Base-by-base conservation (phyloP, 2,113 vertebrate species). In the Lophura nycthemera region DNA sequence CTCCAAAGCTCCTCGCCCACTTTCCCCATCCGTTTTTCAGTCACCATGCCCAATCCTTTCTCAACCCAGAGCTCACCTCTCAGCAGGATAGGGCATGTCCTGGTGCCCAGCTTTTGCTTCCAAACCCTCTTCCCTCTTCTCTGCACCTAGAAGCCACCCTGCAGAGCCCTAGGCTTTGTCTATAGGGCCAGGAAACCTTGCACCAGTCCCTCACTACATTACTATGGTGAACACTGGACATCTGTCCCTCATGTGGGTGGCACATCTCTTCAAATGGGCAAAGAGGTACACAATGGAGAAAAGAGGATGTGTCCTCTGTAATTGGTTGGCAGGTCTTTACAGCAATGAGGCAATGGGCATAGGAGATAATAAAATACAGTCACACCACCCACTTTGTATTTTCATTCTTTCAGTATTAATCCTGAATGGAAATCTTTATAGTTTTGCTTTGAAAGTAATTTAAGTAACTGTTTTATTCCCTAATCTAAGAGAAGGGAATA, bases 391-490 rank as follows among this genome's bases (percentile, higher is more conserved):
- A 83, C 50, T 86, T 83, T 1, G 32, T 16, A 6, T 42, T 85
- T 86, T 45, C 40, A 29, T 25, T 56, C 72, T 67, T 43, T 34
- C 57, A 65, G 2, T n/a, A 32, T 19, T 80, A 88, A 86, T 77
- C 29, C 89, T 59, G 67, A 78, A 75, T 14, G 25, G 43, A 78
- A 86, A 88, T 88, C 69, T 77, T 75, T 47, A 59, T 34, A 61
- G 67, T 61, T 86, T 88, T 86, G 22, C 76, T 89, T 65, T 78
- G 65, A 91, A 88, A 56, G 72, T 54, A 81, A 81, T 86, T 83
- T 71, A 61, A 80, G 57, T n/a, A 86, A 92, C 60, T 77, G 82
- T 29, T 94, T 83, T 73, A 86, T 75, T 95, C 72, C 82, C 43
- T 81, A 76, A 61, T 75, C 63, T 69, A 90, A 56, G 63, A 63